Evolutionary conservation across 2,113 vertebrate genomes (phyloP).

Genomic region (Amazona guildingii): DNA sequence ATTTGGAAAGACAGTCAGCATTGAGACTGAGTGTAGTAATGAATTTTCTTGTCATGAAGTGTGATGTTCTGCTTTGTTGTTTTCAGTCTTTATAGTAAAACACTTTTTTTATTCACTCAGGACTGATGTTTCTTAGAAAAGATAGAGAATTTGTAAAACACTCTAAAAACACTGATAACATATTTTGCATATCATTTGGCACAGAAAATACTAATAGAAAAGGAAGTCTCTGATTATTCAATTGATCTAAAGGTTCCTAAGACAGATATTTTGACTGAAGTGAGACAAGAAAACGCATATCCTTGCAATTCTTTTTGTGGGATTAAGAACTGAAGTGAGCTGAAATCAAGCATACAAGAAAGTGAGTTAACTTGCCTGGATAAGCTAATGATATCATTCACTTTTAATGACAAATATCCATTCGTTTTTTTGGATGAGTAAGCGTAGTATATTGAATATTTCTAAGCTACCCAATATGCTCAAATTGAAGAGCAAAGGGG

Average conservation of each 20-base stretch:
- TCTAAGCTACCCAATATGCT: not conserved
- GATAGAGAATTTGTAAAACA: not conserved
- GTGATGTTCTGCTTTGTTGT: not conserved
- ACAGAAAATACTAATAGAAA: not conserved
- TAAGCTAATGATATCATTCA: not conserved
- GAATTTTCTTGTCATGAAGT: not conserved
- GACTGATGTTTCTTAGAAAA: not conserved
- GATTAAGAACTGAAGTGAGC: not conserved
- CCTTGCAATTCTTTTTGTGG: not conserved
- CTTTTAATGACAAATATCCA: not conserved
- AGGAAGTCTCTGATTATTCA: not conserved
- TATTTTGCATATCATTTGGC: not conserved
- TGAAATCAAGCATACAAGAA: not conserved
- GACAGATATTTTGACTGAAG: not conserved
- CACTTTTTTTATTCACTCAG: not conserved
- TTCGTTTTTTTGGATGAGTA: not conserved
- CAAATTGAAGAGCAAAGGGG: not conserved
- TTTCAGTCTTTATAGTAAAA: not conserved
- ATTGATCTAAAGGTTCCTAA: not conserved
- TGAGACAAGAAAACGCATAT: not conserved
- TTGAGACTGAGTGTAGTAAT: not conserved
- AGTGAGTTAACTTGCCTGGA: not conserved
- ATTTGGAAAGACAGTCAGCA: not conserved
- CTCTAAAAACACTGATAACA: not conserved
- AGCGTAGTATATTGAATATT: not conserved